These are phyloP conservation scores for Plecotus auritus DNA, from an alignment of 2,113 vertebrate genomes.

Conservation along the genomic window DNA sequence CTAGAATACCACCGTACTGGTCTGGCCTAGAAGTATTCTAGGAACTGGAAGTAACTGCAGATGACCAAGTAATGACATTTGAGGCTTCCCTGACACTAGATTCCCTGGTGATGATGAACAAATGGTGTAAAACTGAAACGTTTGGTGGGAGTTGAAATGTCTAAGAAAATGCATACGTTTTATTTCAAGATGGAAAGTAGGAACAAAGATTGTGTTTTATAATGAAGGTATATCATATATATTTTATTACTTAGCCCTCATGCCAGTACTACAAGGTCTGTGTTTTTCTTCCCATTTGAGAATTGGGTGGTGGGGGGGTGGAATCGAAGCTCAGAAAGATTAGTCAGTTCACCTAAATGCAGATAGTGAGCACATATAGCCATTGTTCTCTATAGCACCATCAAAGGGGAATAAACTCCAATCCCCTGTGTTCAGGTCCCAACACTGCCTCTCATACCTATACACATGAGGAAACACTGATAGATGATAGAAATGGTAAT, in stretches of 20 bases:
- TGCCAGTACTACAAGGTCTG: background rate
- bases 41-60: background rate
- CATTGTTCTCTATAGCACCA: background rate
- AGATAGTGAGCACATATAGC: background rate
- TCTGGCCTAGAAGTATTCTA: background rate
- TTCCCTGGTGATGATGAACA: background rate
- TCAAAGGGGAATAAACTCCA: background rate
- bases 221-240: background rate
- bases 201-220: background rate
- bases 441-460: background rate
- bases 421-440: background rate
- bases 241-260: background rate
- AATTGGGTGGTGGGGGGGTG: background rate
- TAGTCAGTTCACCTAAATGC: background rate
- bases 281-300: background rate
- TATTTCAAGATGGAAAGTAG: background rate
- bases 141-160: background rate
- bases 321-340: background rate
- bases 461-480: background rate
- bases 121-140: background rate
- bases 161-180: background rate
- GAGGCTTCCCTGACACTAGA: background rate
- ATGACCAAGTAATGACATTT: background rate
- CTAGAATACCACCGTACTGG: background rate
- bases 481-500: background rate